Conservation (phyloP, 2,888 invertebrate genomes). For the Hermodice carunculata region DNA sequence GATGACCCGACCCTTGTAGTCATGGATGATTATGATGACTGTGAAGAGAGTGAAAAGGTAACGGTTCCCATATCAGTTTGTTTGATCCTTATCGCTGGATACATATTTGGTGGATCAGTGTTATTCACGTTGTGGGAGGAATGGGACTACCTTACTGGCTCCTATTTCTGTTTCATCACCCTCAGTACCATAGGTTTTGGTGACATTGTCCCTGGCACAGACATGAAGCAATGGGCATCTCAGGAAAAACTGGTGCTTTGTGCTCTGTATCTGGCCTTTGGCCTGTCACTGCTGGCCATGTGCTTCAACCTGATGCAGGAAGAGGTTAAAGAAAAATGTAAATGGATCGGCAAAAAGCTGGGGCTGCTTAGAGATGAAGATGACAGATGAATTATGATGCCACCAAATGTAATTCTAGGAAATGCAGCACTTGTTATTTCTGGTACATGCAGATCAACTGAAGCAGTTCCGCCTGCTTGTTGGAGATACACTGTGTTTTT, state of each 20-base stretch:
- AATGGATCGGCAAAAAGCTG: constrained; percentile 60
- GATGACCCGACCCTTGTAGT: constrained; percentile 3
- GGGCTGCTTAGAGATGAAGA: constrained; percentile 56
- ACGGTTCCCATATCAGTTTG: constrained; percentile 89
- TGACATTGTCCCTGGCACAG: constrained; percentile 68
- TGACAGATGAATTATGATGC: too few relatives aligned
- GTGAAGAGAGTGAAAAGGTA: constrained; percentile 40
- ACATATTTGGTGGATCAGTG: constrained; percentile 89
- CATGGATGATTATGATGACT: constrained; percentile 17
- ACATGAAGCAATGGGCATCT: constrained; percentile 57
- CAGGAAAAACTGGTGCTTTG: constrained; percentile 62
- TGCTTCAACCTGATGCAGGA: constrained; percentile 71
- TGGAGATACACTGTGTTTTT: too few relatives aligned
- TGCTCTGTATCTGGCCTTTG: constrained; percentile 68
- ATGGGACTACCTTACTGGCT: constrained; percentile 91
- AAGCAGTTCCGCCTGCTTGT: too few relatives aligned
- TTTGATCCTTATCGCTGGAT: constrained; percentile 89
- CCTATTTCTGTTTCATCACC: constrained; percentile 71
- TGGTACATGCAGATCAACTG: too few relatives aligned
- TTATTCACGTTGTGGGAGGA: constrained; percentile 93
- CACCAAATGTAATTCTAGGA: too few relatives aligned
- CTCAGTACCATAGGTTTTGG: constrained; percentile 71
- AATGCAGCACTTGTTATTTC: too few relatives aligned
- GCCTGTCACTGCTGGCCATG: constrained; percentile 70
- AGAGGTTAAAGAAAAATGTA: constrained; percentile 65